These are phyloP conservation scores for Trochalopteron elliotii DNA, from an alignment of 2,113 vertebrate genomes.

Conservation along the genomic window DNA sequence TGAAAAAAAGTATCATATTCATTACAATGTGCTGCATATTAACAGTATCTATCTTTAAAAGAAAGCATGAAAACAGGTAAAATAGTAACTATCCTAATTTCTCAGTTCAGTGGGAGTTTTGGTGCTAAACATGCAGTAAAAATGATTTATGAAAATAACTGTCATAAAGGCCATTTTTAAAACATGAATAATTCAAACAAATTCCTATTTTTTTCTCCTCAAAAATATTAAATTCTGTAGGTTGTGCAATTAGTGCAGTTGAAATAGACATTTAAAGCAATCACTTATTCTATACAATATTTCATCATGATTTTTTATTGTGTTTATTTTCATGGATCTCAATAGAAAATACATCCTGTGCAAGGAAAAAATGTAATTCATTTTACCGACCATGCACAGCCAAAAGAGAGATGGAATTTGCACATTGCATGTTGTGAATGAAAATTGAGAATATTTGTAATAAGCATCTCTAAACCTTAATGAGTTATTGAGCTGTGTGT, in stretches of 20 bases:
- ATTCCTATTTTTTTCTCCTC: not conserved
- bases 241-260: slow-evolving; percentile 41
- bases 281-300: slow-evolving; percentile 7
- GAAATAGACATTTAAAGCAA: slow-evolving; percentile 23
- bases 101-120: not conserved
- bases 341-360: not conserved
- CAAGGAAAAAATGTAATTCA: slow-evolving; percentile 16
- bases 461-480: slow-evolving; percentile 41
- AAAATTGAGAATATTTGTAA: slow-evolving; percentile 48
- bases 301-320: slow-evolving; percentile 11
- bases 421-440: slow-evolving; percentile 18
- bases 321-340: slow-evolving; percentile 35
- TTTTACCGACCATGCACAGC: not conserved
- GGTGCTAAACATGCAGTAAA: slow-evolving; percentile 38
- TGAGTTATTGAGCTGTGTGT: slow-evolving; percentile 56
- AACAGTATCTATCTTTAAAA: not conserved
- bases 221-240: slow-evolving; percentile 5
- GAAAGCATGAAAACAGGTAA: not conserved
- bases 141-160: slow-evolving; percentile 47
- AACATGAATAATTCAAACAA: slow-evolving; percentile 41
- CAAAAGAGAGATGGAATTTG: slow-evolving; percentile 35
- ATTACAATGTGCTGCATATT: not conserved
- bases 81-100: slow-evolving; percentile 14
- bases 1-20: not conserved
- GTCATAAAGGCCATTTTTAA: slow-evolving; percentile 35